Evolutionary conservation across 2,888 invertebrate genomes (phyloP).

Genomic region (Geotrupes spiniger): DNA sequence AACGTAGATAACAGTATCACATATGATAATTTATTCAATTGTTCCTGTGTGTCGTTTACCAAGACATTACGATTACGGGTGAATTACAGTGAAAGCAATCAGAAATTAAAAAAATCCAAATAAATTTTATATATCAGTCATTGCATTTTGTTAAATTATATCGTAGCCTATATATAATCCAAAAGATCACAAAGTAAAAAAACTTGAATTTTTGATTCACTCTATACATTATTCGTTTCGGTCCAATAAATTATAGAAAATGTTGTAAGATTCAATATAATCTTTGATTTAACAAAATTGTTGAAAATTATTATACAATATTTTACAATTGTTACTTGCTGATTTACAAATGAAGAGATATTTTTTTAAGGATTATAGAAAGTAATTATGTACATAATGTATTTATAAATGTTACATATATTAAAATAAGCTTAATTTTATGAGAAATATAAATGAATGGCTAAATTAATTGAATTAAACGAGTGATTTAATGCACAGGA

Average conservation of each 20-base stretch:
- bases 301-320: neutral
- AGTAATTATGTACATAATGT: conserved; percentile 21
- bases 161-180: no score
- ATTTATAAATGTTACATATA: conserved; percentile 17
- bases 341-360: conserved; percentile 17
- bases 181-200: no score
- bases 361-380: conserved; percentile 21
- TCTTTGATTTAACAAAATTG: conserved; percentile 4
- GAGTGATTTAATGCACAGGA: conserved; percentile 4
- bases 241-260: conserved; percentile 4
- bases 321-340: neutral
- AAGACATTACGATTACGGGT: no score
- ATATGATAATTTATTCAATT: no score
- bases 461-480: neutral
- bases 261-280: neutral
- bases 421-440: conserved; percentile 2
- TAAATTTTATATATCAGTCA: no score
- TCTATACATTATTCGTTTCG: neutral
- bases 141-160: no score
- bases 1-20: no score
- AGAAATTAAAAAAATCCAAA: no score
- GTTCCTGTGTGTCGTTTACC: no score
- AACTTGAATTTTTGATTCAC: no score
- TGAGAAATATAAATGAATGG: conserved; percentile 6
- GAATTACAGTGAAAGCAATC: no score